Evolutionary conservation across 2,113 vertebrate species (phyloP).

Genomic region (Caracal caracal): DNA sequence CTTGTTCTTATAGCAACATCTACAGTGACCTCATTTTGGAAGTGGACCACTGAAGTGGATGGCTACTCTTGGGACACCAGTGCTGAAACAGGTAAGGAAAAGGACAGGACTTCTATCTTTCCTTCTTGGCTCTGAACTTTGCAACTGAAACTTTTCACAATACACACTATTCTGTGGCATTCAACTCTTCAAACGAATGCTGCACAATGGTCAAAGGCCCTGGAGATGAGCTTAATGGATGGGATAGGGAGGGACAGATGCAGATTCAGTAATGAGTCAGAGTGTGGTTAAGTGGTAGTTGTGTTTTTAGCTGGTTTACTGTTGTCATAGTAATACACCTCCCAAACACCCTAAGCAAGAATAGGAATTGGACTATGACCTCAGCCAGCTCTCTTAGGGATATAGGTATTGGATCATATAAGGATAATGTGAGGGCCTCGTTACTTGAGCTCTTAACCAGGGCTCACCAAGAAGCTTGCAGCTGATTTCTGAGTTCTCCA

Average conservation of each 20-base stretch:
- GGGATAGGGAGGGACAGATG: background rate
- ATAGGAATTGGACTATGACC: background rate
- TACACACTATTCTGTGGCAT: background rate
- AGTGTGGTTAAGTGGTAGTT: background rate
- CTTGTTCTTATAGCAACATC: conserved; percentile 25
- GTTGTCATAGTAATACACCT: background rate
- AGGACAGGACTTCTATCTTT: background rate
- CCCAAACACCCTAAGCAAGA: background rate
- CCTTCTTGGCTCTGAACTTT: background rate
- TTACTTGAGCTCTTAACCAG: background rate
- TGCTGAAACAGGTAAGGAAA: conserved; percentile 6
- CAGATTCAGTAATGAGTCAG: background rate
- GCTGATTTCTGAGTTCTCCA: background rate
- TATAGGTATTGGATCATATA: background rate
- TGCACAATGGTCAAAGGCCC: background rate
- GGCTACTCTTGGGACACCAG: background rate
- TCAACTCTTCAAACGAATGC: background rate
- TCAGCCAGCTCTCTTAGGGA: background rate
- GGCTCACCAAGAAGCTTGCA: background rate
- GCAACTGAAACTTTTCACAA: background rate
- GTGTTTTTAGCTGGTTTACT: background rate
- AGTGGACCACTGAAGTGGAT: background rate
- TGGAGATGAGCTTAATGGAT: background rate
- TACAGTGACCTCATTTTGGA: background rate
- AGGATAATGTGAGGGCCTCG: background rate